Percentiles rank a stretch among this genome's conserved stretches.
These are phyloP conservation scores for Drosophila suzukii DNA, from an alignment of 1,140 invertebrate species.

Conservation along the genomic window DNA sequence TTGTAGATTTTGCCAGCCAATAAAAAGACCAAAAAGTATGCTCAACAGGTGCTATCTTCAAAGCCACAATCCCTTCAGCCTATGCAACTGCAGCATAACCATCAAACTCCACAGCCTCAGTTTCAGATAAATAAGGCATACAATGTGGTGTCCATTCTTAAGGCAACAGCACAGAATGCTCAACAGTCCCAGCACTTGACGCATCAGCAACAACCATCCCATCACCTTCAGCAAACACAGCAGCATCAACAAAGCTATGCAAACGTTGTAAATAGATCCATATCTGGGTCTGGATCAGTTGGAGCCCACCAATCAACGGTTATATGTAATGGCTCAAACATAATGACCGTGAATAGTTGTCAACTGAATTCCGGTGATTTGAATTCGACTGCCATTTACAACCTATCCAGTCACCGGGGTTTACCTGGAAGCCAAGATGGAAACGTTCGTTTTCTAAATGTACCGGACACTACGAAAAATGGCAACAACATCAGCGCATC, in stretches of 20 bases:
- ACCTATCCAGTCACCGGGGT: constrained; percentile 39
- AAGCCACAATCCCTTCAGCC: constrained; percentile 42
- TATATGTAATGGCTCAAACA: constrained; percentile 52
- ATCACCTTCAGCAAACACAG: constrained; percentile 38
- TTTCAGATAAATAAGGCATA: constrained; percentile 69
- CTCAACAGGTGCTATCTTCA: constrained; percentile 40
- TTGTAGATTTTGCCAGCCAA: constrained; percentile 73
- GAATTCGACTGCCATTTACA: constrained; percentile 49
- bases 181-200: constrained; percentile 37
- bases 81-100: constrained; percentile 16
- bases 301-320: constrained; percentile 49
- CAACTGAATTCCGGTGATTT: constrained; percentile 40
- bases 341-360: constrained; percentile 51
- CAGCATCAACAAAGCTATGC: constrained; percentile 59
- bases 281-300: constrained; percentile 16
- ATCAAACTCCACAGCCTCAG: constrained; percentile 49
- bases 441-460: constrained; percentile 37
- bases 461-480: constrained; percentile 39
- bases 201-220: constrained; percentile 31
- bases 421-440: constrained; percentile 37
- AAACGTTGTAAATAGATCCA: constrained; percentile 52
- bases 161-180: constrained; percentile 38
- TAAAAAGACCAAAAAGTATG: constrained; percentile 72
- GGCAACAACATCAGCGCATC: constrained; percentile 8
- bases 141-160: constrained; percentile 61